Evolutionary conservation across 1,140 invertebrate species (phyloP).

Genomic region (Ips typographus): DNA sequence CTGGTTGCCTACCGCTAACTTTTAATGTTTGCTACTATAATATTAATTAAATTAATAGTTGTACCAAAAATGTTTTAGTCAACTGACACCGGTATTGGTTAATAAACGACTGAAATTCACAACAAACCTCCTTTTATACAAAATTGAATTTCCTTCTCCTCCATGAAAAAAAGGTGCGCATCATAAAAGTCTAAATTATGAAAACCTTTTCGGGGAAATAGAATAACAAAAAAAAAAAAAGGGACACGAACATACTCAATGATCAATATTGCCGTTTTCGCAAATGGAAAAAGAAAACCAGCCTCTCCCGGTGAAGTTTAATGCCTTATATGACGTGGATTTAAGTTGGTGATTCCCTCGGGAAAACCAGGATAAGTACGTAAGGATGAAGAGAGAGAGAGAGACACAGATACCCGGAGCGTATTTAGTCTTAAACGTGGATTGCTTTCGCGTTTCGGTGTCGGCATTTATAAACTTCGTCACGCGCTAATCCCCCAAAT

Average conservation of each 20-base stretch:
- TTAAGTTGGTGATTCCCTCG: slow-evolving; percentile 10
- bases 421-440: slow-evolving; percentile 14
- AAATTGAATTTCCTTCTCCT: too few relatives aligned
- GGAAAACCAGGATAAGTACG: slow-evolving; percentile 15
- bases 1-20: too few relatives aligned
- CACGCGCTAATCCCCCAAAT: slow-evolving; percentile 35
- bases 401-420: neutral
- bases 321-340: slow-evolving; percentile 19
- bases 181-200: too few relatives aligned
- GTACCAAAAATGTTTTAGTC: too few relatives aligned
- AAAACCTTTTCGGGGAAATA: too few relatives aligned
- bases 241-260: neutral
- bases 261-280: neutral
- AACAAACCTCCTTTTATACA: too few relatives aligned
- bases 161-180: too few relatives aligned
- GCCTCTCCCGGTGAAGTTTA: slow-evolving; percentile 7
- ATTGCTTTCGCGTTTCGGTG: slow-evolving; percentile 37
- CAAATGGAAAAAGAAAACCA: neutral
- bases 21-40: too few relatives aligned
- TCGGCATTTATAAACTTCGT: slow-evolving; percentile 37
- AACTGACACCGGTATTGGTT: too few relatives aligned
- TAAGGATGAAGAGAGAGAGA: neutral
- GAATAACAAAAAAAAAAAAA: too few relatives aligned
- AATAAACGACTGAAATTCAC: too few relatives aligned
- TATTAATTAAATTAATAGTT: too few relatives aligned